Conservation (phyloP, 2,113 vertebrate genomes). For the Trogon melanurus region DNA sequence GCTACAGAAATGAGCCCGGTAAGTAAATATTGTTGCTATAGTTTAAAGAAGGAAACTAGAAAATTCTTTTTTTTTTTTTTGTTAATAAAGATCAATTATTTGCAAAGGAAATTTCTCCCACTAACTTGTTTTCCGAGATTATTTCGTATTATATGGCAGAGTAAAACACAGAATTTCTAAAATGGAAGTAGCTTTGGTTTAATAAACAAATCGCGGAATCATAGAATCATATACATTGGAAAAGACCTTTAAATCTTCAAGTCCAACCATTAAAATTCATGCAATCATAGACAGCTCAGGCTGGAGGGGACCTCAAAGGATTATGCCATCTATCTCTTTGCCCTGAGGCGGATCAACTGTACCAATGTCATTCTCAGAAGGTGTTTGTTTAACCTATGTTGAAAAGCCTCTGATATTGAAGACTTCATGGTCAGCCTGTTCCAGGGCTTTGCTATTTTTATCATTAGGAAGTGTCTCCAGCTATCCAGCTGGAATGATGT, state of each 20-base stretch:
- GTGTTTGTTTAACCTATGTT: not conserved
- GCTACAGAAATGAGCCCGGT: not conserved
- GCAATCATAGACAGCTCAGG: not conserved
- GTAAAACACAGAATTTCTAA: not conserved
- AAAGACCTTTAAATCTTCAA: not conserved
- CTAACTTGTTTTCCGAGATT: not conserved
- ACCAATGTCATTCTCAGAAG: not conserved
- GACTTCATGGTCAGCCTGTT: not conserved
- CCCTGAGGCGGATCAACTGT: not conserved
- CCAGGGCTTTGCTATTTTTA: not conserved
- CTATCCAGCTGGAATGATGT: not conserved
- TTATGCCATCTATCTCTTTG: not conserved
- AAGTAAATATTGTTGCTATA: not conserved
- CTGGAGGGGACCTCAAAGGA: not conserved
- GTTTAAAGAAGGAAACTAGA: not conserved
- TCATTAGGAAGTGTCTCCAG: not conserved
- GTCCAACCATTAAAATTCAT: not conserved
- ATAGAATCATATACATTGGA: not conserved
- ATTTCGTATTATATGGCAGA: not conserved
- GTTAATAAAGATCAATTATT: not conserved
- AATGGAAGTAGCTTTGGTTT: not conserved
- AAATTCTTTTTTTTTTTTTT: not conserved
- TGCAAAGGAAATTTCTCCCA: not conserved
- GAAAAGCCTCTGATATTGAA: slow-evolving; percentile 15
- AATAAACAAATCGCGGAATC: not conserved